Evolutionary conservation across 2,888 invertebrate genomes (phyloP).

Genomic region (Lepidochrysops patricia): DNA sequence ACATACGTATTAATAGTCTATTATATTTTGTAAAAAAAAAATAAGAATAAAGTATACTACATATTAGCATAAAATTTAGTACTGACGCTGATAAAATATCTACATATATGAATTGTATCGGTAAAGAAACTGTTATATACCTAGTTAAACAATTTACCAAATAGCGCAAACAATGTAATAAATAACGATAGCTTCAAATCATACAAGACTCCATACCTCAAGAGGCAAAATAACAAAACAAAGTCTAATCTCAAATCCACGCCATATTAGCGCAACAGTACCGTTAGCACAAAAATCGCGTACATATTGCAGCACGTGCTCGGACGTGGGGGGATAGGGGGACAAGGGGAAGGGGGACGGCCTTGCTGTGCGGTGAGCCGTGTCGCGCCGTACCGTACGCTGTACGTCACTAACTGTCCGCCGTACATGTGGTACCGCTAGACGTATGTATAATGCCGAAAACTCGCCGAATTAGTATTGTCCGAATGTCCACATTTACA

Average conservation of each 20-base stretch:
- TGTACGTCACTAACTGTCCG: constrained; percentile 18
- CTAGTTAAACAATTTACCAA: no score
- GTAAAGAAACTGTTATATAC: no score
- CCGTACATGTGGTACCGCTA: not conserved
- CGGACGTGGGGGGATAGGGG: not conserved
- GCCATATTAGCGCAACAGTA: not conserved
- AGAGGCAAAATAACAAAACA: not conserved
- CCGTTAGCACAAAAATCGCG: constrained; percentile 2
- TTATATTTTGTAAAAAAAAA: no score
- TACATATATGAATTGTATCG: no score
- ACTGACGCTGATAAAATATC: no score
- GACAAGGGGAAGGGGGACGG: constrained; percentile 34
- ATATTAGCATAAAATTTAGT: no score
- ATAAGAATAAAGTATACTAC: no score
- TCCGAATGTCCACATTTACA: no score
- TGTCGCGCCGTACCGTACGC: constrained; percentile 28
- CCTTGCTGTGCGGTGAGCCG: constrained; percentile 38
- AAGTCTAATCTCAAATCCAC: not conserved
- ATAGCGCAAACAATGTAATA: no score
- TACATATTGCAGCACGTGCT: not conserved
- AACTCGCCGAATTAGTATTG: not conserved
- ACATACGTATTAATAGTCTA: no score
- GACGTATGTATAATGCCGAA: not conserved
- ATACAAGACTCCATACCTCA: no score
- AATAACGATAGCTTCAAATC: not conserved